Percentiles rank a stretch among this genome's conserved stretches.
These are phyloP conservation scores for Aethes cnicana DNA, from an alignment of 2,888 invertebrate genomes.

Conservation along the genomic window DNA sequence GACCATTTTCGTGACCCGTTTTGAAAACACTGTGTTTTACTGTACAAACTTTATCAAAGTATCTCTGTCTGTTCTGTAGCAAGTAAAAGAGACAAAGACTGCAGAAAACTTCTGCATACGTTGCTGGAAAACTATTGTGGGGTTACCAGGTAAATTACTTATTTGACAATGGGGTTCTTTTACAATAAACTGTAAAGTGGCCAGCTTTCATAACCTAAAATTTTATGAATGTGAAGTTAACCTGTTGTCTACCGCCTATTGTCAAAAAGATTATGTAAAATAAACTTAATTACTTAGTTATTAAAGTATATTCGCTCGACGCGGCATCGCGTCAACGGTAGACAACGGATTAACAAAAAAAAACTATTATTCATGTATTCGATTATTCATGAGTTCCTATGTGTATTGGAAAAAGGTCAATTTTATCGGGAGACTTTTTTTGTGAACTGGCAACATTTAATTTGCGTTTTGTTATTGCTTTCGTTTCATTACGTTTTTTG, in stretches of 20 bases:
- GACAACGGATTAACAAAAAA: no score
- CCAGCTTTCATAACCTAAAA: not conserved
- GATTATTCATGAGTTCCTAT: no score
- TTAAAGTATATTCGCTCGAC: no score
- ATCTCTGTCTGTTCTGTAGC: conserved; percentile 20
- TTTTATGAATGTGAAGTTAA: no score
- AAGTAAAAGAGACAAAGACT: conserved; percentile 47
- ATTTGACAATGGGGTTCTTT: not conserved
- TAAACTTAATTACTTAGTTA: no score
- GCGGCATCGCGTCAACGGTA: no score
- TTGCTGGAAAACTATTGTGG: conserved; percentile 13
- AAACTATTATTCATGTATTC: no score
- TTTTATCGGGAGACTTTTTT: not conserved
- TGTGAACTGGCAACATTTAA: not conserved
- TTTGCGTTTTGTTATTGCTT: conserved; percentile 16
- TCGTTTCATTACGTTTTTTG: not conserved
- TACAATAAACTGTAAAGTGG: not conserved
- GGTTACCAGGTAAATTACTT: conserved; percentile 5
- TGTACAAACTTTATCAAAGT: not conserved
- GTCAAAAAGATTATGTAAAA: no score
- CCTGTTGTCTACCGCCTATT: no score
- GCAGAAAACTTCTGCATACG: conserved; percentile 39
- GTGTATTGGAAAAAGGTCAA: no score
- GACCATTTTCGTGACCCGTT: conserved; percentile 2
- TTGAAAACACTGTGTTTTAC: conserved; percentile 4